Base-by-base conservation (phyloP, 1,140 invertebrate genomes). In the Planococcus citri region DNA sequence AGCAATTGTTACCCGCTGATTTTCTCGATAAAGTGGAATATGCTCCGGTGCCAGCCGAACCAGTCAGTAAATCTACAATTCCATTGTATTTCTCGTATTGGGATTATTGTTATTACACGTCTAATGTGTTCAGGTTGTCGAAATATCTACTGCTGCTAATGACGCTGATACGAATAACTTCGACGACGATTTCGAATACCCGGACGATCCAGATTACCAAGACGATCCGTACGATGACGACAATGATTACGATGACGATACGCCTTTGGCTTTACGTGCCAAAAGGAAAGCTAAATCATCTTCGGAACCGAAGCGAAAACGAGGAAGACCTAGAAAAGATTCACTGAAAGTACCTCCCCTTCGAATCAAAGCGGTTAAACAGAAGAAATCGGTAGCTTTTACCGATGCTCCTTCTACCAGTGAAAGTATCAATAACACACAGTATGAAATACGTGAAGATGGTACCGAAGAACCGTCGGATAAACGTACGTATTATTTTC, bases 371-470 rank as follows among this genome's bases (percentile, higher is more conserved):
- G 60, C 60, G 10, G 25, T 64, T 27, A 64, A 64, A 64, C 22
- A 24, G 17, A 27, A 64, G 21, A 64, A 24, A 64, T 27, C 25
- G 6, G 60, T 64, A 9, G 10, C 60, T 10, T 25, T 64, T 25
- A 21, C 10, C 2, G 60, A 25, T 64, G 12, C 22, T 4, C 25
- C 60, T 4, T 17, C 22, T 20, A 12, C 9, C 20, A 25, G 22
- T 25, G 51, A 20, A 20, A 3, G 29, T 12, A 33, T 12, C 29
- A 17, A 14, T 14, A 60, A 60, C 20, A 64, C 60, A 4, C 9
- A 64, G 22, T 64, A 64, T 17, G 60, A 64, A 64, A 64, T 64
- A 24, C 20, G 22, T 6, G 60, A 64, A 25, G 60, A 64, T 27
- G 60, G 22, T 64, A 64, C 21, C 6, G 60, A 64, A 25, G 25